A percentile compares a stretch with the other conserved stretches of the same genome.
phyloP scores from a whole-genome alignment of 2,888 invertebrate species.

The Sipha maydis region DNA sequence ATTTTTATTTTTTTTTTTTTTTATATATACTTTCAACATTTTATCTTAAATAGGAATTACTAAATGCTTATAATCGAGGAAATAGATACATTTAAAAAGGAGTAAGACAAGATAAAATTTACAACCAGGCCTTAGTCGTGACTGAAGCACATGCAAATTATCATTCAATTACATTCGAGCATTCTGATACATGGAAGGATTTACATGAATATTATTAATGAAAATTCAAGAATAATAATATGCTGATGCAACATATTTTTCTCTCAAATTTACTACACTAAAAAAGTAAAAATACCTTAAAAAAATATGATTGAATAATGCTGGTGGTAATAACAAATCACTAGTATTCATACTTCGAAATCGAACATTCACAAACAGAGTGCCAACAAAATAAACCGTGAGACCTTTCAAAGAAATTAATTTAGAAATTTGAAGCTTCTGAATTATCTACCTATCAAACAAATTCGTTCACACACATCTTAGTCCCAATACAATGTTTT shows the following conservation, averaged over 20 bases:
- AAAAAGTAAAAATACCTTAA: constrained; percentile 52
- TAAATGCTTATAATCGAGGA: constrained; percentile 27
- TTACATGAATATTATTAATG: constrained; percentile 46
- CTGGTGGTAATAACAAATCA: constrained; percentile 55
- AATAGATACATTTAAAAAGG: constrained; percentile 32
- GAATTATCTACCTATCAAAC: constrained; percentile 47
- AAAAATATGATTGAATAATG: constrained; percentile 54
- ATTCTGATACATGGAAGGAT: constrained; percentile 53
- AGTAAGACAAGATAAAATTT: constrained; percentile 55
- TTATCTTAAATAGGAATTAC: constrained; percentile 15
- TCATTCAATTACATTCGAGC: constrained; percentile 60
- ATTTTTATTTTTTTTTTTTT: constrained; percentile 30
- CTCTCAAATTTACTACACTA: constrained; percentile 56
- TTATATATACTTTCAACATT: constrained; percentile 17
- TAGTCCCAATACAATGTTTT: constrained; percentile 39
- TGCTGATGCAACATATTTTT: constrained; percentile 52
- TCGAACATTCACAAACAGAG: constrained; percentile 58
- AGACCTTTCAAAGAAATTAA: constrained; percentile 55
- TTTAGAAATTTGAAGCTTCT: constrained; percentile 49
- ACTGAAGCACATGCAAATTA: constrained; percentile 62
- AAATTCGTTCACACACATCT: constrained; percentile 55
- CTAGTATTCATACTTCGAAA: constrained; percentile 50
- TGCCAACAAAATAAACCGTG: constrained; percentile 59
- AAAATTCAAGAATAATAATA: constrained; percentile 52
- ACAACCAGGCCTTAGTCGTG: constrained; percentile 60